Evolutionary conservation across 1,140 invertebrate species (phyloP), one percentile per base, ranked within the genome.

Genomic region (Tetramorium simillimum): DNA sequence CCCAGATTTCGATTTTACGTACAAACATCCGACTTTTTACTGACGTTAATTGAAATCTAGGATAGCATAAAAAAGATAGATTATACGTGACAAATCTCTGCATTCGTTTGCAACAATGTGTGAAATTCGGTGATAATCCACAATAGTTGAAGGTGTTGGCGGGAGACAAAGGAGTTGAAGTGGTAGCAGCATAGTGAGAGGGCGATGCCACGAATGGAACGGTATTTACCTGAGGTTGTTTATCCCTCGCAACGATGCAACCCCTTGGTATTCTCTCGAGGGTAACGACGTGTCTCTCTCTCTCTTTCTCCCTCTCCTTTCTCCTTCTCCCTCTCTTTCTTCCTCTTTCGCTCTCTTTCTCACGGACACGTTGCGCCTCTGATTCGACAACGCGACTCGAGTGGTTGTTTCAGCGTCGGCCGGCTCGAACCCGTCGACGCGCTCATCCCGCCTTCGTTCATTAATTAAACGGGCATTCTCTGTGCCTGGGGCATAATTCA

Each of bases 151-250:
- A 46, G 53, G 7, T 49, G 80, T 46, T 21, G 51, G 40, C 56
- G 28, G 24, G 7, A 53, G 43, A 84, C 80, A 84, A 73, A 84
- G 69, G 46, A 40, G 40, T 18, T 58, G 51, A 72, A 73, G 67
- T 73, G 49, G n/a, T 84, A 73, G 18, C n/a, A 40, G 53, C 7
- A 24, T 21, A 43, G 67, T 12, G 37, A 43, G 24, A 43, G 37
- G 51, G 18, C 24, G 69, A 72, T 51, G 53, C 70, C 63, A 49
- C 70, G 62, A 73, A 62, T 49, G 58, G 76, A 46, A 78, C n/a
- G 69, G 62, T 88, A 85, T 88, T 90, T 90, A 89, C 85, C 76
- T 73, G 69, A 46, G 72, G 51, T 82, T 90, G 87, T 86, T 86
- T 63, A 60, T n/a, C 77, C 69, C 67, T 63, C 60, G 40, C 58